Base-by-base conservation (phyloP, 1,140 invertebrate genomes). In the Lepidurus arcticus region DNA sequence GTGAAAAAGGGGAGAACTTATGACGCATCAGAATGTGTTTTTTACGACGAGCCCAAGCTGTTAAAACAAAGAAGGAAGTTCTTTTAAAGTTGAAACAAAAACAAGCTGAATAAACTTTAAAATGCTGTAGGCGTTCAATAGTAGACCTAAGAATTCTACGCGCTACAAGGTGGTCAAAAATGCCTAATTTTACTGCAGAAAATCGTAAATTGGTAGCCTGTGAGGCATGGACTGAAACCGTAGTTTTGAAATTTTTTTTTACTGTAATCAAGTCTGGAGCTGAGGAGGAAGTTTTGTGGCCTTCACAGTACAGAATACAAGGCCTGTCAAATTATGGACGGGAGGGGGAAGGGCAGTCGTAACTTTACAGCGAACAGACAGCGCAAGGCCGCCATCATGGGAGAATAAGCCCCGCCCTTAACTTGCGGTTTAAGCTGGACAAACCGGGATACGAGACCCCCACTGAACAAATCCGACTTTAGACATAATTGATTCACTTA, bases 311-410 rank as follows among this genome's bases (percentile, higher is more conserved):
- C 16, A 7, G 16, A 16, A 13, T n/a, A 65, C 53, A 13, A 65
- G 53, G 53, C 53, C 53, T 65, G 53, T 65, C 53, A 65, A 65
- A 65, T 65, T 65, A 65, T 65, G 53, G 9, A 65, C 53, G 53
- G 53, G 53, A 65, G 53, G 53, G 53, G 53, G 53, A 65, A 65
- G 53, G 53, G 53, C 53, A 65, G 53, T 65, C 53, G 53, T 65
- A 65, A 65, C 53, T 65, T 21, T 21, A 9, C 13, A 65, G 53
- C 53, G 53, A 65, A 65, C 53, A 65, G 53, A 65, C 53, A 65
- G 53, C 53, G 53, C 53, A 65, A 65, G 53, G 53, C 53, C 53
- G 53, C 53, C 53, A 65, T 65, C 53, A 65, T 65, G 53, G 53
- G 16, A 65, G 53, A 13, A 21, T 16, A 65, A 65, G 53, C 53